A percentile compares a stretch with the other conserved stretches of the same genome.
Evolutionary conservation across 2,888 invertebrate genomes (phyloP).

Genomic region (Endomychus coccineus): DNA sequence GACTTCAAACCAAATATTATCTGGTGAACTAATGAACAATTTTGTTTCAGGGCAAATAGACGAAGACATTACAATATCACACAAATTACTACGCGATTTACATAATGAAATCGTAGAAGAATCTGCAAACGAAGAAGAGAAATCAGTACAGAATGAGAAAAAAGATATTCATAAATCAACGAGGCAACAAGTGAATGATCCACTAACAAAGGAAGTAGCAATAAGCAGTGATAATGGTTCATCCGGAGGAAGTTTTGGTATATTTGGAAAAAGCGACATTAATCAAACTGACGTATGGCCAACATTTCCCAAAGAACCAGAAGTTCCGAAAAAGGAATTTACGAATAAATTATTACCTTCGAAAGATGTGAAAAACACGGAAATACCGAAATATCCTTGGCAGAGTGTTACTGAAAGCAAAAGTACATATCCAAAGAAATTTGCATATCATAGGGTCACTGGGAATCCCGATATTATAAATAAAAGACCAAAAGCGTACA

Average conservation of each 20-base stretch:
- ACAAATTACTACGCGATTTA: constrained; percentile 31
- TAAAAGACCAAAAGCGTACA: constrained; percentile 41
- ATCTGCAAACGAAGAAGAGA: constrained; percentile 12
- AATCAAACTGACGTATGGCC: constrained; percentile 25
- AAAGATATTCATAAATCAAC: constrained; percentile 10
- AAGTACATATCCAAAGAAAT: constrained; percentile 37
- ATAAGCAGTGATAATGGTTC: constrained; percentile 16
- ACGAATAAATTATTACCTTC: constrained; percentile 18
- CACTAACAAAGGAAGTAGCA: constrained; percentile 15
- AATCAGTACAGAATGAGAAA: constrained; percentile 5
- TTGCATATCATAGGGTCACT: constrained; percentile 43
- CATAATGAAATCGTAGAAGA: constrained; percentile 13
- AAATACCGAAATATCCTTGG: constrained; percentile 23
- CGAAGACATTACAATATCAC: constrained; percentile 33
- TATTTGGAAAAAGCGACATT: constrained; percentile 8
- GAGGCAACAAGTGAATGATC: constrained; percentile 9
- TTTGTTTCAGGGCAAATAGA: constrained; percentile 37
- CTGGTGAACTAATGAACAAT: constrained; percentile 5
- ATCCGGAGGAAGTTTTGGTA: constrained; percentile 9
- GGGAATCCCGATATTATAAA: constrained; percentile 36
- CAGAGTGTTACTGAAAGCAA: constrained; percentile 16
- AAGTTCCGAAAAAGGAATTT: constrained; percentile 14
- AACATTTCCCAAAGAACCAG: constrained; percentile 20
- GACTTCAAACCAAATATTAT: too few relatives aligned
- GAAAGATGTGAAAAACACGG: constrained; percentile 13